Percentiles rank a stretch among this genome's conserved stretches.
phyloP scores from a whole-genome alignment of 2,888 invertebrate species.

The Sabatieria punctata region DNA sequence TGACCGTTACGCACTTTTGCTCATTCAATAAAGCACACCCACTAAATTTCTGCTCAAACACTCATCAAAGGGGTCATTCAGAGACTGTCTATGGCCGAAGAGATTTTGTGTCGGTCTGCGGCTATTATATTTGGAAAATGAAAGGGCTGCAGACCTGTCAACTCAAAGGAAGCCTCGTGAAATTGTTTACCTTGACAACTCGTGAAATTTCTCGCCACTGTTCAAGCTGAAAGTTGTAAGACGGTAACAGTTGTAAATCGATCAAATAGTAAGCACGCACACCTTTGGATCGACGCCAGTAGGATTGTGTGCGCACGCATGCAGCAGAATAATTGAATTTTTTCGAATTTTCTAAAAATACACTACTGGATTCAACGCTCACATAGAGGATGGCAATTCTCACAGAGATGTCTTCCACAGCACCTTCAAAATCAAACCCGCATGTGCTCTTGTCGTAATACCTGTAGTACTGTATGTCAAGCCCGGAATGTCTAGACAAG shows the following conservation, averaged over 20 bases:
- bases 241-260: slow-evolving; percentile 1
- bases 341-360: slow-evolving; percentile 68
- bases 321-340: slow-evolving; percentile 68
- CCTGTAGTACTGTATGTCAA: slow-evolving; percentile 69
- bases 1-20: no score
- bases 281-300: slow-evolving; percentile 74
- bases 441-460: slow-evolving; percentile 85
- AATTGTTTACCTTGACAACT: slow-evolving; percentile 57
- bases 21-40: no score
- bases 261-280: slow-evolving; percentile 2
- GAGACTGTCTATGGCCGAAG: no score
- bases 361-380: slow-evolving; percentile 8
- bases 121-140: no score
- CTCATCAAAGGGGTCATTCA: no score
- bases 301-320: slow-evolving; percentile 96
- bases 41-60: no score
- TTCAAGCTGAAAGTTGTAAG: slow-evolving; percentile 39
- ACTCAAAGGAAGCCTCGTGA: no score
- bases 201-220: slow-evolving; percentile 76
- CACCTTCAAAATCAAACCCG: slow-evolving; percentile 76
- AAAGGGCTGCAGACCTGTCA: no score
- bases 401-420: slow-evolving; percentile 59
- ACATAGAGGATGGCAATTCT: slow-evolving; percentile 13
- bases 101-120: no score
- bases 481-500: slow-evolving; percentile 46